Conservation (phyloP, 2,888 invertebrate genomes). For the Hyppa rectilinea region DNA sequence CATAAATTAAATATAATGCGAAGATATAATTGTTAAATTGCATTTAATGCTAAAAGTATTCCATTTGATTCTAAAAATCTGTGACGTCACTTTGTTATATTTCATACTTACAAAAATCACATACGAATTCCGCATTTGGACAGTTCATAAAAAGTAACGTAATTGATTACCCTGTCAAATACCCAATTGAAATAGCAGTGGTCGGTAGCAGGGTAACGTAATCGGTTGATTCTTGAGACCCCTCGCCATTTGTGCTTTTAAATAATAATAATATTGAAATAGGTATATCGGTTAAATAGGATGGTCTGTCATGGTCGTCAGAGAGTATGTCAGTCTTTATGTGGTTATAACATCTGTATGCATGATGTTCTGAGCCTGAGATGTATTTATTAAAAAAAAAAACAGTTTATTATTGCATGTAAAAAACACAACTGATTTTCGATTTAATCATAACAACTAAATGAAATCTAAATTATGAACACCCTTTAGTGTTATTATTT, state of each 20-base stretch:
- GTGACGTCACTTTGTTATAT: no score
- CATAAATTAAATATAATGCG: no score
- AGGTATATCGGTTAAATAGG: constrained; percentile 63
- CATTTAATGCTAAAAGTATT: no score
- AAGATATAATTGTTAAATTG: no score
- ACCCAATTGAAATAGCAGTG: neutral
- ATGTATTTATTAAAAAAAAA: no score
- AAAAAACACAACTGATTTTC: neutral
- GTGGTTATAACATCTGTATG: neutral
- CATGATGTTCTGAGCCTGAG: neutral
- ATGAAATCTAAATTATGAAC: neutral
- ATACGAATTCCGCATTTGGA: no score
- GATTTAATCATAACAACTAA: neutral
- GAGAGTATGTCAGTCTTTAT: no score
- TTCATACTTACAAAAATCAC: no score
- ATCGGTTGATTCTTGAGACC: constrained; percentile 54
- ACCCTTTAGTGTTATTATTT: neutral
- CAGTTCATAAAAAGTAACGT: no score
- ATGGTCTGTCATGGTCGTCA: constrained; percentile 50
- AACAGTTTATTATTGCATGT: constrained; percentile 8
- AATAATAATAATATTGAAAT: constrained; percentile 74
- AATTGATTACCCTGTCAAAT: no score
- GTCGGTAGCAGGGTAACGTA: constrained; percentile 5
- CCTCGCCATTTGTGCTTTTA: constrained; percentile 87
- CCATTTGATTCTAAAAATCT: no score